A percentile compares a stretch with the other conserved stretches of the same genome.
Evolutionary conservation across 2,113 vertebrate genomes (phyloP).

Genomic region (Benitochromis conjunctus): DNA sequence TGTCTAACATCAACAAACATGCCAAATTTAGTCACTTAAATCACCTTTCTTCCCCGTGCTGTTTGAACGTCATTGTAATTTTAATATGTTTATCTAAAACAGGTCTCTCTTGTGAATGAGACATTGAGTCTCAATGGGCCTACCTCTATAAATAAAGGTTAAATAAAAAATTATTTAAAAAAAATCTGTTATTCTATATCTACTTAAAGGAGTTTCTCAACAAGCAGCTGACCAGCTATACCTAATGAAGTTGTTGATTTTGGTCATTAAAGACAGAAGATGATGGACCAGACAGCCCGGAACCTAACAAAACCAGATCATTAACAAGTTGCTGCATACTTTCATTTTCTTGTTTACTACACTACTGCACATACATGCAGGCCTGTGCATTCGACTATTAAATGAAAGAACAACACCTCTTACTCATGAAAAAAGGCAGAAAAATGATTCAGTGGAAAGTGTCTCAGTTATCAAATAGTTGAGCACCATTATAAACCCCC

Average conservation of each 20-base stretch:
- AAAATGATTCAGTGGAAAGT: not conserved
- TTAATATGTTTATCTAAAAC: not conserved
- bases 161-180: not conserved
- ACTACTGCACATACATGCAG: not conserved
- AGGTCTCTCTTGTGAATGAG: not conserved
- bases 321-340: not conserved
- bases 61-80: not conserved
- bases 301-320: not conserved
- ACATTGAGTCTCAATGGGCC: not conserved
- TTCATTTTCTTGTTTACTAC: not conserved
- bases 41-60: not conserved
- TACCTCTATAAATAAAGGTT: not conserved
- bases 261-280: not conserved
- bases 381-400: not conserved
- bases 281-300: not conserved
- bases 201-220: not conserved
- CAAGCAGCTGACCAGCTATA: not conserved
- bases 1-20: not conserved
- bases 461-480: not conserved
- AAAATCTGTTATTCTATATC: not conserved
- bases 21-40: not conserved
- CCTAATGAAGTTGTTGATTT: not conserved
- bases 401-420: not conserved
- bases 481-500: not conserved
- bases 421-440: not conserved